Conservation (phyloP, 2,113 vertebrate genomes). For the Oreochromis tanganicae region DNA sequence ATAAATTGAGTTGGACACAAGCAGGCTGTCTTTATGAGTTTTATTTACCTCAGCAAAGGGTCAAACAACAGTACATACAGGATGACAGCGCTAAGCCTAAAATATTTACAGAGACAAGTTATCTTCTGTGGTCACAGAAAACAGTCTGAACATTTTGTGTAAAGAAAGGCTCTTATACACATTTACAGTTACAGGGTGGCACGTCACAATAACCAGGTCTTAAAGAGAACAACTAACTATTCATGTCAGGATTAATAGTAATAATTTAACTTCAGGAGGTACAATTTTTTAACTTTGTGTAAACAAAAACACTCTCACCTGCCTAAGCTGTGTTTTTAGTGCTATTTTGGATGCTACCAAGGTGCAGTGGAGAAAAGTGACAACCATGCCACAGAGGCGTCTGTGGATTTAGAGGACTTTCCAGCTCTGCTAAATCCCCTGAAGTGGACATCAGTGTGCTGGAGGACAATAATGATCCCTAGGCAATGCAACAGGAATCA, state of each 20-base stretch:
- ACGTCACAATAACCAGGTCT: background rate
- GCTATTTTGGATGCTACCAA: background rate
- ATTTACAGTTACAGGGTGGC: background rate
- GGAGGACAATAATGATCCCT: background rate
- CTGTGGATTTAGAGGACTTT: background rate
- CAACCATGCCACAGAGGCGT: background rate
- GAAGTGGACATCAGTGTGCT: background rate
- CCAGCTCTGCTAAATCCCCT: background rate
- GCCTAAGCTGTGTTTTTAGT: background rate
- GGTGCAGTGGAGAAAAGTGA: background rate
- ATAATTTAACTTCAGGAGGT: background rate
- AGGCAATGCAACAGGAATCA: background rate
- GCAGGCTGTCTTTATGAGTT: background rate
- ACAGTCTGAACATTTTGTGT: background rate
- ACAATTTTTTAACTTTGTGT: background rate
- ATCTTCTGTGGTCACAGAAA: background rate
- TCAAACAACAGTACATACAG: background rate
- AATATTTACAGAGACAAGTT: background rate
- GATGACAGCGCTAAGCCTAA: background rate
- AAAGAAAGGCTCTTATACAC: background rate
- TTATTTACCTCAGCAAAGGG: background rate
- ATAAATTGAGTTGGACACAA: background rate
- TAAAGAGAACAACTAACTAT: background rate
- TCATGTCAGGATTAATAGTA: background rate
- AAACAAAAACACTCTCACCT: background rate